phyloP scores from a whole-genome alignment of 2,797 vertebrate species.

The Bradypodion ventrale region DNA sequence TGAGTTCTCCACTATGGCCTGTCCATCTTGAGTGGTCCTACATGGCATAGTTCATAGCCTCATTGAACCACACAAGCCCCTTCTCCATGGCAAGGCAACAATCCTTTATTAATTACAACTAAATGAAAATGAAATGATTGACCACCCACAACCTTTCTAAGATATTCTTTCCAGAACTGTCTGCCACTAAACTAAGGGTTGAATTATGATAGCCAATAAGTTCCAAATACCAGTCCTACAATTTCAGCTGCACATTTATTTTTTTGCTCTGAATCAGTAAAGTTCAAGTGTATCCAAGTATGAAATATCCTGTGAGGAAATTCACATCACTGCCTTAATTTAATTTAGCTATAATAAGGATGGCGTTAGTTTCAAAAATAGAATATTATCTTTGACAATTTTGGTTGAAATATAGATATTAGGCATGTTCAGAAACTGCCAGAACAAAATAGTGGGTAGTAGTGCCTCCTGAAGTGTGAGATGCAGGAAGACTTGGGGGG shows the following conservation, averaged over 20 bases:
- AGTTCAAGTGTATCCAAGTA: slow-evolving; percentile 76
- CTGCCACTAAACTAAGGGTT: slow-evolving; percentile 44
- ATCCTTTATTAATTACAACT: slow-evolving; percentile 51
- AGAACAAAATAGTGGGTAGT: slow-evolving; percentile 27
- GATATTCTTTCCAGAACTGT: slow-evolving; percentile 41
- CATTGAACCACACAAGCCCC: too few relatives aligned
- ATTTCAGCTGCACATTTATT: slow-evolving; percentile 65
- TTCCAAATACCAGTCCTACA: slow-evolving; percentile 63
- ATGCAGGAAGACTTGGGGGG: neutral
- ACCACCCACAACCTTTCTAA: slow-evolving; percentile 25
- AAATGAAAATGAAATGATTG: slow-evolving; percentile 42
- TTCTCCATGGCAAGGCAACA: too few relatives aligned
- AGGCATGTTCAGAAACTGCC: slow-evolving; percentile 31
- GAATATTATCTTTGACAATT: slow-evolving; percentile 58
- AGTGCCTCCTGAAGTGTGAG: neutral
- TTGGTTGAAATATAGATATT: slow-evolving; percentile 61
- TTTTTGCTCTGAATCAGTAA: slow-evolving; percentile 69
- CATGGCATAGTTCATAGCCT: too few relatives aligned
- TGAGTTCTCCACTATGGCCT: too few relatives aligned
- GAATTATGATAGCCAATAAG: slow-evolving; percentile 61
- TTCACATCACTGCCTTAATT: slow-evolving; percentile 72
- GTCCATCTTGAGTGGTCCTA: too few relatives aligned
- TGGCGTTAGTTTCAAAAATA: slow-evolving; percentile 59
- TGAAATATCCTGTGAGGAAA: slow-evolving; percentile 72
- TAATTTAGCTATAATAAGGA: slow-evolving; percentile 65